Evolutionary conservation across 2,797 vertebrate species (phyloP).

Genomic region (Glossophaga mutica): DNA sequence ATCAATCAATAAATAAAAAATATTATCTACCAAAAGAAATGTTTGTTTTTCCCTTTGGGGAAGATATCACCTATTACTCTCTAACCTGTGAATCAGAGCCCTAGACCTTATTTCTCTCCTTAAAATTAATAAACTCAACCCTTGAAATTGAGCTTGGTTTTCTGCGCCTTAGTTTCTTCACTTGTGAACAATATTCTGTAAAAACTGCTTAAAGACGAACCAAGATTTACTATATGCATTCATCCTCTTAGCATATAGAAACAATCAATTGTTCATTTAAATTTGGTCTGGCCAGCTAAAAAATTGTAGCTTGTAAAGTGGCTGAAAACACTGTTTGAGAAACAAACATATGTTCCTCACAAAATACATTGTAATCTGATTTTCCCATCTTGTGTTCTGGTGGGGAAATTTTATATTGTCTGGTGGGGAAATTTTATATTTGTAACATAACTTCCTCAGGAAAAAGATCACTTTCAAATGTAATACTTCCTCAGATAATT

Average conservation of each 20-base stretch:
- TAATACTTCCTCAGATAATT: slow-evolving; percentile 34
- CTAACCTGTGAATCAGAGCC: background rate
- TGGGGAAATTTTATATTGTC: background rate
- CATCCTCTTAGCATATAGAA: slow-evolving; percentile 12
- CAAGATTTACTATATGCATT: background rate
- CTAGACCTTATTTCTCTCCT: background rate
- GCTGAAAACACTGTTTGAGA: background rate
- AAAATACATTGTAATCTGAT: background rate
- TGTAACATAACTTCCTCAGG: slow-evolving; percentile 54
- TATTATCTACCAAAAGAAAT: background rate
- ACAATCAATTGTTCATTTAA: background rate
- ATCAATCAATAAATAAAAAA: background rate
- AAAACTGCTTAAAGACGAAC: background rate
- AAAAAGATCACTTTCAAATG: slow-evolving; percentile 23
- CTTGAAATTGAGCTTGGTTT: slow-evolving; percentile 38
- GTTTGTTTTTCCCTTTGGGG: background rate
- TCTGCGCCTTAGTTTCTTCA: slow-evolving; percentile 60
- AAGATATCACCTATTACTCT: background rate
- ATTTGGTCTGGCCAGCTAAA: background rate
- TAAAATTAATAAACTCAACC: slow-evolving; percentile 5
- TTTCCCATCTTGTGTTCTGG: slow-evolving; percentile 13
- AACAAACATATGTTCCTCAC: slow-evolving; percentile 25
- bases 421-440: background rate
- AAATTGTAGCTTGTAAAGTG: background rate
- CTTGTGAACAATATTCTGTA: slow-evolving; percentile 18